These are phyloP conservation scores for Mustela nigripes DNA, from an alignment of 2,113 vertebrate genomes.

Conservation along the genomic window DNA sequence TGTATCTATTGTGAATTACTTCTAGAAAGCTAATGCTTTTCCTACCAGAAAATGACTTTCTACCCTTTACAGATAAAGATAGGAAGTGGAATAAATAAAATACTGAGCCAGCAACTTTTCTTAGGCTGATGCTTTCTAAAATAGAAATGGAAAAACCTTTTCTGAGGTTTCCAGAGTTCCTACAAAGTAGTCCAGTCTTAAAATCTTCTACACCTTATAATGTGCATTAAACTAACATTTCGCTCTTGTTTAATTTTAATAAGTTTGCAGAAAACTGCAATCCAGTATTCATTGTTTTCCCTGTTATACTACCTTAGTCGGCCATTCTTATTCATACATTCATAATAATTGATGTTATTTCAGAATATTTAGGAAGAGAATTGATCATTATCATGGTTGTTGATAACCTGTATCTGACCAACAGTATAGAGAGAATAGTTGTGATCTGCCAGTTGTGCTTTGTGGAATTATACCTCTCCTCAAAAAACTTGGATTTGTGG, in stretches of 20 bases:
- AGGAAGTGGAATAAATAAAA: slow-evolving; percentile 49
- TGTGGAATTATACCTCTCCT: slow-evolving; percentile 37
- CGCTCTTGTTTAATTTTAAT: slow-evolving; percentile 53
- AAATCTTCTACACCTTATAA: slow-evolving; percentile 38
- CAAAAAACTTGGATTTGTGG: not conserved
- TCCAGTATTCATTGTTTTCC: slow-evolving; percentile 60
- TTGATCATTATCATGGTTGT: not conserved
- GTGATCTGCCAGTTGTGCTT: not conserved
- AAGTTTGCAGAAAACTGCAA: slow-evolving; percentile 58
- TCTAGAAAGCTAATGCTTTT: slow-evolving; percentile 63
- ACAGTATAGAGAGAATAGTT: slow-evolving; percentile 44
- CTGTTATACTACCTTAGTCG: slow-evolving; percentile 55
- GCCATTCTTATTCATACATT: slow-evolving; percentile 47
- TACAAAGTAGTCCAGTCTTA: slow-evolving; percentile 38
- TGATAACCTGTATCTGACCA: not conserved
- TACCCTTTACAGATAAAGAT: slow-evolving; percentile 21
- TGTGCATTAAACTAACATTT: slow-evolving; percentile 18
- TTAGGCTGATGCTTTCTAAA: slow-evolving; percentile 45
- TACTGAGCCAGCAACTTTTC: slow-evolving; percentile 25
- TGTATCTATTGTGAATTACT: not conserved
- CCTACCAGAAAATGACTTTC: slow-evolving; percentile 48
- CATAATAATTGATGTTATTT: slow-evolving; percentile 20
- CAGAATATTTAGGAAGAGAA: slow-evolving; percentile 59
- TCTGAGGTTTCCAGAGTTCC: slow-evolving; percentile 29
- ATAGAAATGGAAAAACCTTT: slow-evolving; percentile 35